Evolutionary conservation across 2,113 vertebrate genomes (phyloP), one percentile per base, ranked within the genome.

Genomic region (Brachyhypopomus occidentalis): DNA sequence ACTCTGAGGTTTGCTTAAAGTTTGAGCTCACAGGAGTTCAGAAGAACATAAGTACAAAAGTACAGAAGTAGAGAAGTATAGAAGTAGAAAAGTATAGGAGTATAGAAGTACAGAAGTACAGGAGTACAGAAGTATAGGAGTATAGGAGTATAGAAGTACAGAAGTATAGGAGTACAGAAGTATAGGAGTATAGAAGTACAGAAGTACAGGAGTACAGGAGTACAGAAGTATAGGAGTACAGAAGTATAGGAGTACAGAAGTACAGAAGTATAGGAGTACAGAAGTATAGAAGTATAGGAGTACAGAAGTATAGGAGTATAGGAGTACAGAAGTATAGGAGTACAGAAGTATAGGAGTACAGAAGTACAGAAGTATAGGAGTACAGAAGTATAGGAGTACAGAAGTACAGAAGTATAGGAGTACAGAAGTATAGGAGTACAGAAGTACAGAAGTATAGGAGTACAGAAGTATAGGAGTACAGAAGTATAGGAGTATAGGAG

Each of bases 1-100:
- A 67, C 77, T 70, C 60, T 64, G 25, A 82, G 71, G 38, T 23
- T 25, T 63, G n/a, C 41, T 72, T 72, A 75, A 64, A 38, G 36
- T 70, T 72, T 38, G 55, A 20, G 17, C 38, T 36, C 75, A 22
- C 23, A 52, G 72, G 72, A 77, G 34, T 45, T 30, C 30, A 30
- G 30, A 30, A 30, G 30, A 30, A 30, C 30, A 8, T 38, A 38
- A 7, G 38, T 38, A 38, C 3, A 38, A 38, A 38, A 7, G 3
- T 38, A 38, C 7, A 7, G 38, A 38, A 38, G 38, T 38, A 38
- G 3, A 38, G 38, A 38, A 38, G 66, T 6, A 60, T 7, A 75
- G 60, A n/a, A n/a, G n/a, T n/a, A n/a, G n/a, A n/a, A n/a, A n/a
- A n/a, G n/a, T n/a, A n/a, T n/a, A n/a, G n/a, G n/a, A n/a, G n/a